Conservation (phyloP, 1,140 invertebrate genomes). For the Lasioglossum baleicum region DNA sequence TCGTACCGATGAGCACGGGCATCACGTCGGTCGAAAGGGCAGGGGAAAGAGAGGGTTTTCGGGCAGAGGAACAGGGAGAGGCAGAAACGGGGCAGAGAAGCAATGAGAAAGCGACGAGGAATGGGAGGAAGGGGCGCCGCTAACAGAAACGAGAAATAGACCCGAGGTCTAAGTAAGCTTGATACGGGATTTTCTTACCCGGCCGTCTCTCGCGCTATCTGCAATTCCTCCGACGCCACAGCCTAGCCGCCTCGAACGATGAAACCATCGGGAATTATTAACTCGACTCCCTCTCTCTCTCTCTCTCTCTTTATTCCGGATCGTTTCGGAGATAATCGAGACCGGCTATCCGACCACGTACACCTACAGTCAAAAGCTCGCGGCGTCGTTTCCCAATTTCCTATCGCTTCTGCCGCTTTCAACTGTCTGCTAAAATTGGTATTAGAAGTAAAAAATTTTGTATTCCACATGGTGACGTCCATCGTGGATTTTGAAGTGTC, state of each 20-base stretch:
- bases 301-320: too few species aligned
- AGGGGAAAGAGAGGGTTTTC: slow-evolving; percentile 11
- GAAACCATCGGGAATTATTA: slow-evolving; percentile 3
- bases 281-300: background rate
- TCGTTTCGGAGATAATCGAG: background rate
- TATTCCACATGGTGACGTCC: too few species aligned
- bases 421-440: too few species aligned
- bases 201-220: background rate
- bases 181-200: slow-evolving; percentile 16
- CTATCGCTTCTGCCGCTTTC: too few species aligned
- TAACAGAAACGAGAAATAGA: slow-evolving; percentile 6
- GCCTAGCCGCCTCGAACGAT: background rate
- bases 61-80: background rate
- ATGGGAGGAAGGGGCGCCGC: background rate
- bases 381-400: too few species aligned
- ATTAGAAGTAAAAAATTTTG: too few species aligned
- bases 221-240: background rate
- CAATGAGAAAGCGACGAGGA: background rate
- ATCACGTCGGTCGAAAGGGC: slow-evolving; percentile 16
- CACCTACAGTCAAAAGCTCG: too few species aligned
- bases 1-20: slow-evolving; percentile 26
- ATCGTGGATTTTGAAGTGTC: too few species aligned
- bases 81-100: background rate
- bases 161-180: slow-evolving; percentile 1
- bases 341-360: background rate